Evolutionary conservation across 2,888 invertebrate species (phyloP).

Genomic region (Catocala nupta): DNA sequence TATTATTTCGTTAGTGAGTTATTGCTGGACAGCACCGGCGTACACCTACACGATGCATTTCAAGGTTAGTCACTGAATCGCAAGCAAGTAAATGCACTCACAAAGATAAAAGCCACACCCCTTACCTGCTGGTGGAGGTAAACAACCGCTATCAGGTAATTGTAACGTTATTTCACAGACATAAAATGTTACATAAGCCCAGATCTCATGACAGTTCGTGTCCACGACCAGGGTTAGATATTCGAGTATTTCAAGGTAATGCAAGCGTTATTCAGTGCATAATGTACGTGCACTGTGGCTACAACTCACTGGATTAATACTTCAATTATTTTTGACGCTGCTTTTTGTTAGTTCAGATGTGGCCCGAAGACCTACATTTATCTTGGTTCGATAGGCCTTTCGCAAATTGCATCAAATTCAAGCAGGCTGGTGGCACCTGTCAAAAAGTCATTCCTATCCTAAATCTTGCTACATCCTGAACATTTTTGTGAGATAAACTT

Average conservation of each 20-base stretch:
- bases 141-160: constrained; percentile 73
- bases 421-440: constrained; percentile 66
- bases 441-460: constrained; percentile 48
- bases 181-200: constrained; percentile 83
- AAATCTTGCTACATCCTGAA: constrained; percentile 14
- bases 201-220: constrained; percentile 77
- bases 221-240: constrained; percentile 61
- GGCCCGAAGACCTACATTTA: constrained; percentile 83
- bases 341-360: constrained; percentile 66
- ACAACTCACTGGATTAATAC: constrained; percentile 70
- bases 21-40: constrained; percentile 52
- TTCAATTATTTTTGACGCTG: constrained; percentile 80
- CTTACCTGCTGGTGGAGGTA: constrained; percentile 79
- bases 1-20: constrained; percentile 39
- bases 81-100: constrained; percentile 35
- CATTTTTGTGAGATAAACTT: constrained; percentile 12
- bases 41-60: constrained; percentile 58
- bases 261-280: constrained; percentile 76
- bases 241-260: constrained; percentile 60
- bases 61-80: constrained; percentile 68
- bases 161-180: constrained; percentile 73
- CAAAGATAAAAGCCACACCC: constrained; percentile 58
- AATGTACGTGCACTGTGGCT: constrained; percentile 62
- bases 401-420: constrained; percentile 51
- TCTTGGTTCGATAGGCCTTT: constrained; percentile 69